Conservation (phyloP, 2,888 invertebrate genomes). For the Leptinotarsa peninsularis region DNA sequence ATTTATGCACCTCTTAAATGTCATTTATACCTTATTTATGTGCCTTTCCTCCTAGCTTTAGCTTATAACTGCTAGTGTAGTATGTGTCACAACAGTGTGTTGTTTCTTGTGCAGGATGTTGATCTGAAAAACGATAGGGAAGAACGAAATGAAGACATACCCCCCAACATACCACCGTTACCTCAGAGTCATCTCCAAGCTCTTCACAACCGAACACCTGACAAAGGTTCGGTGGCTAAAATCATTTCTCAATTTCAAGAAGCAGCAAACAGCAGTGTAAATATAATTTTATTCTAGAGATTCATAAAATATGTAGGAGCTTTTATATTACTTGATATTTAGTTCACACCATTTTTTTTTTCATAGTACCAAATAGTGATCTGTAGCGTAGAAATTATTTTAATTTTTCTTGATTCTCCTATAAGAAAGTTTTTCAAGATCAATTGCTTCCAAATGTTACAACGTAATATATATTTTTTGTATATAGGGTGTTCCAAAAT, state of each 20-base stretch:
- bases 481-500: not conserved
- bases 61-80: conserved; percentile 25
- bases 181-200: conserved; percentile 64
- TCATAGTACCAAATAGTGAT: too few species aligned
- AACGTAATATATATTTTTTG: too few species aligned
- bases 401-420: too few species aligned
- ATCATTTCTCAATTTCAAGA: conserved; percentile 67
- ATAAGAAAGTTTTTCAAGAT: too few species aligned
- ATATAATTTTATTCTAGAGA: conserved; percentile 48
- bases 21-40: not conserved
- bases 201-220: conserved; percentile 58
- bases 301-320: conserved; percentile 22
- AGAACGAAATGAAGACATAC: conserved; percentile 54
- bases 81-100: conserved; percentile 29
- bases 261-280: conserved; percentile 60
- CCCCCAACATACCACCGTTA: conserved; percentile 65
- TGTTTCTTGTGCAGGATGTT: conserved; percentile 57
- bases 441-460: too few species aligned
- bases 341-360: not conserved
- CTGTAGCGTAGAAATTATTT: too few species aligned
- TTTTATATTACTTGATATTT: not conserved
- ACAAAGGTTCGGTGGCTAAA: conserved; percentile 64
- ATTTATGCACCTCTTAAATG: not conserved
- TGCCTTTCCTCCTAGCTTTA: conserved; percentile 19
- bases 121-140: conserved; percentile 58